Base-by-base conservation (phyloP, 2,888 invertebrate genomes). In the Cryptocephalus moraei region DNA sequence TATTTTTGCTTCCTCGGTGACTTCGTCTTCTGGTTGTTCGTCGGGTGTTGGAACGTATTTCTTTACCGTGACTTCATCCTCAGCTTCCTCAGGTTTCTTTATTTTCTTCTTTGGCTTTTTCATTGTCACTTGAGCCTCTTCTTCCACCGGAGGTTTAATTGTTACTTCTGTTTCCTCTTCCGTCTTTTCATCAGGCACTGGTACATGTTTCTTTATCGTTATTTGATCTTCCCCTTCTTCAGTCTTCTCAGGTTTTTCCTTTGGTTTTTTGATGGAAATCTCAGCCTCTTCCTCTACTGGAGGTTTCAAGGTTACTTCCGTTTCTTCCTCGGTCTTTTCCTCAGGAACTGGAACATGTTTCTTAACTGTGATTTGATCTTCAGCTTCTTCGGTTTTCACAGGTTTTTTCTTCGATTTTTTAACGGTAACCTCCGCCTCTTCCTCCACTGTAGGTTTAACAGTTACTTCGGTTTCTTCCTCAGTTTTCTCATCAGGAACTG, bases 401-500 rank as follows among this genome's bases (percentile, higher is more conserved):
- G 59, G 47, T 62, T 65, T 56, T 42, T 59, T 49, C 46, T 55
- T 50, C 40, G 54, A 51, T 44, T 56, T 51, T 55, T 56, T 56
- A 44, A 55, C 49, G 49, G 49, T 48, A 40, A 62, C 48, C 57
- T 64, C 58, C 39, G 63, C 50, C 11, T 59, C 54, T 55, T 61
- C 47, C 31, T 53, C 56, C 44, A 62, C 59, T 46, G 61, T 56
- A 49, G 62, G 60, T 41, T 66, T 65, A 44, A 65, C 62, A 43
- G 62, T 54, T 45, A 55, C 56, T 49, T 50, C 31, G 52, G 51
- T 46, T 53, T 56, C 47, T 56, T 50, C 59, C 49, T 61, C 84
- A 13, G 85, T 75, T 1, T 81, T 84, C 32, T 82, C 74, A 62
- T 77, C 76, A 59, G 75, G 73, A 53, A 78, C 47, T 12, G 53